Base-by-base conservation (phyloP, 2,113 vertebrate species). In the Calonectris borealis region DNA sequence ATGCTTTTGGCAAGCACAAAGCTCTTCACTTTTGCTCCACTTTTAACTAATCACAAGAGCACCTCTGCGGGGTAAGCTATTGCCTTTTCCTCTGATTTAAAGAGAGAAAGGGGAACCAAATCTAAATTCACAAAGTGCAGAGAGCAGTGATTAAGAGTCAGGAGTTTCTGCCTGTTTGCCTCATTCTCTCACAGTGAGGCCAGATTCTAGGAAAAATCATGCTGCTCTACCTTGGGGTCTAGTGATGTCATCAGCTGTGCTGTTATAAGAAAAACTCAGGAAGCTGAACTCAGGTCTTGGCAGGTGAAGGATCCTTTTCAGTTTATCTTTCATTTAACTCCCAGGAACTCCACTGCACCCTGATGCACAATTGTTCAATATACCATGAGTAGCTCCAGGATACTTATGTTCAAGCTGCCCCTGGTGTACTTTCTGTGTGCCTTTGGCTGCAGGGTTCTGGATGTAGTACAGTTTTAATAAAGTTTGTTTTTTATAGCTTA, bases 361-460 rank as follows among this genome's bases (percentile, higher is more conserved):
- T 83, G 38, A 54, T 58, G n/a, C n/a, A 85, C 26, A 83, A 1
- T 71, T 83, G 26, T 66, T 91, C 44, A 85, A 8, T 20, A 62
- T 29, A 44, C 6, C 18, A 29, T 0, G 0, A 68, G 42, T 62
- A 62, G n/a, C 46, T 87, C 27, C 61, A 86, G 78, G 68, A 66
- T 52, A 78, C 26, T 90, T 19, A 16, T 29, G 26, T 83, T 93
- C 29, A 55, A 77, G n/a, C 32, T 79, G 52, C 32, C 70, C 24
- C 62, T 83, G 42, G 26, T 64, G 65, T 62, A 66, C 44, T 81
- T 95, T 81, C 65, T 86, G 17, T 65, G 29, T 68, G 57, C 17
- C 58, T 96, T 90, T 95, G 79, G 66, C 68, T 51, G 4, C 38
- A 68, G 40, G 42, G 10, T 68, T 92, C 75, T 93, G 91, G 66